Base-by-base conservation (phyloP, 2,113 vertebrate species). In the Gnathonemus longibarbis region DNA sequence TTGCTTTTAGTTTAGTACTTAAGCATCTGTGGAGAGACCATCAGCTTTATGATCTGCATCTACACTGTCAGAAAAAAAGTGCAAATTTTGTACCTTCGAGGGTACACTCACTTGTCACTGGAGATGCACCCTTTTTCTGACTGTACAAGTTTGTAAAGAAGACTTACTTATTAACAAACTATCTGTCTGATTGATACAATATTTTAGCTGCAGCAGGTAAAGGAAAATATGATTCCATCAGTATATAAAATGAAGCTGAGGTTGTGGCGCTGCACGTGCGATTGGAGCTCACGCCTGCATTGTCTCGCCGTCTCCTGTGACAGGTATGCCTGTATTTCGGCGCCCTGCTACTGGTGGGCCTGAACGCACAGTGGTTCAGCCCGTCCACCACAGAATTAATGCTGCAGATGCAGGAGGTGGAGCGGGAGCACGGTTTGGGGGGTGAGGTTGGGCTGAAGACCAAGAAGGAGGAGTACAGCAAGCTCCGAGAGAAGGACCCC, bases 361-460 rank as follows among this genome's bases (percentile, higher is more conserved):
- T 96, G 48, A 98, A 98, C 0, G 96, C 94, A 0, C 95, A 93
- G 89, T 98, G 97, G 97, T 95, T 98, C 0, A 95, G 95, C 31
- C 96, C 95, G 0, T 92, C 93, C 2, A 94, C 94, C 50, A 95
- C 95, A 0, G 94, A 95, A 9, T 58, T 94, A 89, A 96, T 97
- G 96, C 91, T 95, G 88, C 94, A 95, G 91, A 93, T 97, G 93
- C 96, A 96, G 89, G 92, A 91, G 50, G 91, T 97, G 84, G 97
- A 98, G 94, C 92, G 94, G 92, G 97, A 98, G 53, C 96, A 96
- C 0, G 95, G 96, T 31, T 93, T 98, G 5, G 97, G 97, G 0
- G 86, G 92, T 45, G 96, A 97, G 85, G 91, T 97, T 0, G 95
- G 95, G 45, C 87, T 95, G 77, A 90, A 93, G 21, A 91, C 93